Evolutionary conservation across 2,113 vertebrate species (phyloP), one percentile per base, ranked within the genome.

Genomic region (Hippoglossus stenolepis): DNA sequence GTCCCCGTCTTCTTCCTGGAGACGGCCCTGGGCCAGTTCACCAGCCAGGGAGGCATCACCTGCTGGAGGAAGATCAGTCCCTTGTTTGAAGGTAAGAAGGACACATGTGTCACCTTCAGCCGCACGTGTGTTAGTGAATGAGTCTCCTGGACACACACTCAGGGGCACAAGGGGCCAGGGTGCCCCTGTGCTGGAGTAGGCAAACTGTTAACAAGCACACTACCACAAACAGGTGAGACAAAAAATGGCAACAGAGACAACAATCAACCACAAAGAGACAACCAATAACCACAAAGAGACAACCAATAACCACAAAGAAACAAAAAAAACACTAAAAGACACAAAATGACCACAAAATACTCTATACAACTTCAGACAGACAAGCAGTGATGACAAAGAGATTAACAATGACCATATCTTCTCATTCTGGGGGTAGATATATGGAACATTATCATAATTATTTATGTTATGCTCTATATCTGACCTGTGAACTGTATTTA

Each of bases 61-160:
- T 96, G 95, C 84, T 99, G 97, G 97, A 92, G 96, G 40, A 97
- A 93, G 84, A 96, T 98, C 86, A 97, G 97, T 12, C 97, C 97
- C 31, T 90, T 99, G 70, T 98, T 99, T 14, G 96, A 97, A 94
- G 97, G 97, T 97, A 75, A 71, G 62, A 2, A 20, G 31, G 26
- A 54, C 38, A 23, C 45, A 35, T 45, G 38, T 5, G 13, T 57
- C 26, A 31, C 49, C 26, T 45, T 12, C 11, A 45, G 35, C 3
- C 11, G 2, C 12, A 24, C 2, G 8, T 21, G 20, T 14, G 10
- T 38, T 13, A 31, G 15, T 66, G 26, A 53, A 26, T 20, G 7
- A 61, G 28, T 18, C 28, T 38, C 11, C 4, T 24, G 23, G 38
- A 47, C 11, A 11, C 10, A 43, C 40, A 43, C 12, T 13, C 3